Conservation (phyloP, 2,888 invertebrate species). For the Conops quadrifasciatus region DNA sequence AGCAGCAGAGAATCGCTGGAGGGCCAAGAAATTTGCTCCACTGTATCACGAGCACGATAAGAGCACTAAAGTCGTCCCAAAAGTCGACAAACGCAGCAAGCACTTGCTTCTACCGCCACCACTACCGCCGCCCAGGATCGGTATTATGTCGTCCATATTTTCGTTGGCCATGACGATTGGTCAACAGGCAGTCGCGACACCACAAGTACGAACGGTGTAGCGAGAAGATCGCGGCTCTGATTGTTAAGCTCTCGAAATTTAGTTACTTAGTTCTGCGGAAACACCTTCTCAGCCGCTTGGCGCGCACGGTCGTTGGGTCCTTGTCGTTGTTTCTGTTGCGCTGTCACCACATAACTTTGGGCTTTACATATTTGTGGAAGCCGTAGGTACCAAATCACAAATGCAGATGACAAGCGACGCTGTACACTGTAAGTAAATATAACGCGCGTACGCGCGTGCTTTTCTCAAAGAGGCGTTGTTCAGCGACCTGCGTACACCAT, state of each 20-base stretch:
- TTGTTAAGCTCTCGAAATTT: constrained; percentile 59
- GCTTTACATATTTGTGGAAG: constrained; percentile 21
- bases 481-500: background rate
- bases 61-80: background rate
- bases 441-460: too few species aligned
- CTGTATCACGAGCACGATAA: background rate
- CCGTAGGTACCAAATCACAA: constrained; percentile 31
- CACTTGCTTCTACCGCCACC: constrained; percentile 7
- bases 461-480: constrained; percentile 25
- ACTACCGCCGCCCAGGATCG: background rate
- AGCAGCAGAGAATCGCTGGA: background rate
- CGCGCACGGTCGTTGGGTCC: constrained; percentile 10
- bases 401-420: constrained; percentile 25
- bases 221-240: constrained; percentile 56
- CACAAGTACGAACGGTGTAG: constrained; percentile 43
- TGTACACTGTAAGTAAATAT: too few species aligned
- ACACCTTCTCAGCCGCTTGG: background rate
- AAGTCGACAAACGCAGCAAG: background rate
- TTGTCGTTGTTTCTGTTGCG: constrained; percentile 17
- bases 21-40: background rate
- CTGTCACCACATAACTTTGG: constrained; percentile 29
- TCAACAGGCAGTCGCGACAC: constrained; percentile 15
- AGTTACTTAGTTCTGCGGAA: constrained; percentile 16
- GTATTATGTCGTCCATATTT: constrained; percentile 11
- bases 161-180: constrained; percentile 20